Percentiles rank a stretch among this genome's conserved stretches.
Evolutionary conservation across 2,113 vertebrate species (phyloP).

Genomic region (Alces alces): DNA sequence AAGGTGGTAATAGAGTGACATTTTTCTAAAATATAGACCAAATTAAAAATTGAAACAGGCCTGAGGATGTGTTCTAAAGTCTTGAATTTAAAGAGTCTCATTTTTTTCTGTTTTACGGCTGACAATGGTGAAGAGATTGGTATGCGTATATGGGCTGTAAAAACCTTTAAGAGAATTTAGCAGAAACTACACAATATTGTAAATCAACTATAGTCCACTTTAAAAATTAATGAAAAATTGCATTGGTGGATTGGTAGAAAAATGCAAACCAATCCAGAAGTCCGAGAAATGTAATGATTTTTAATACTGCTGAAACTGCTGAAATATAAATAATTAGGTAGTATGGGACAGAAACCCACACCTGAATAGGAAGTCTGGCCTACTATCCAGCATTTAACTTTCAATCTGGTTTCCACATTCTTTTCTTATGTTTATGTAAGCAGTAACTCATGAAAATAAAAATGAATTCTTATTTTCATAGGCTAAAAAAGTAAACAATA

Average conservation of each 20-base stretch:
- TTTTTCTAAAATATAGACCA: background rate
- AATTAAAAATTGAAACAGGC: background rate
- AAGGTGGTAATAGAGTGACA: background rate
- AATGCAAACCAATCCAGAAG: background rate
- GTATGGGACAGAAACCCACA: background rate
- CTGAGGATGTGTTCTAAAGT: background rate
- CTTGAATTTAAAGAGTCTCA: background rate
- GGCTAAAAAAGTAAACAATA: background rate
- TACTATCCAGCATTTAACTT: background rate
- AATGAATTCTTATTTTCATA: background rate
- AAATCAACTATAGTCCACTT: background rate
- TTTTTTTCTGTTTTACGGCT: background rate
- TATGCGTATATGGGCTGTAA: background rate
- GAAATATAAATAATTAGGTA: background rate
- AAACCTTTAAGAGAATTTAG: background rate
- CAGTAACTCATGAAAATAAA: background rate
- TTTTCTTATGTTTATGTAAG: background rate
- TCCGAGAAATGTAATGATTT: background rate
- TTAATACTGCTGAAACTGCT: background rate
- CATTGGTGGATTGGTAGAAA: background rate
- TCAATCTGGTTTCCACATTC: background rate
- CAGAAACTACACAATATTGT: background rate
- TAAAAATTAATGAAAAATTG: background rate
- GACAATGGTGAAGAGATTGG: background rate
- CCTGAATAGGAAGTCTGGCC: background rate